Evolutionary conservation across 1,140 invertebrate genomes (phyloP), one percentile per base, ranked within the genome.

Genomic region (Eufriesea mexicana): DNA sequence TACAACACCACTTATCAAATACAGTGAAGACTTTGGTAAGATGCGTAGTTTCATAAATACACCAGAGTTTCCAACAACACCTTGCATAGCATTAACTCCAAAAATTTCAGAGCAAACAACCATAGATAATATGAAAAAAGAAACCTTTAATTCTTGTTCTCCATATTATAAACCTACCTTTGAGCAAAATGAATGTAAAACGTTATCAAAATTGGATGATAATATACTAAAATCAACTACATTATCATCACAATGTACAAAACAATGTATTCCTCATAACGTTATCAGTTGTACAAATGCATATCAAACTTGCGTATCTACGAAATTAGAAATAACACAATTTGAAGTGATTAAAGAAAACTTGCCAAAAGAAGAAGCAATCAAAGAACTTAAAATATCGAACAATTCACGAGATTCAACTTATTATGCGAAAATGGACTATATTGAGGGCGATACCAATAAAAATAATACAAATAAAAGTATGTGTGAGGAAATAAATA

Each of bases 291-390:
- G 73, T 12, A 49, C 23, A 0, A 76, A 72, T 16, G 35, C 47
- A 1, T 86, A 71, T 28, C 75, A 83, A 35, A 42, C 62, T 2
- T 83, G 59, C 55, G 10, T 76, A 1, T 73, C 84, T 12, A 64
- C 79, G 0, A 90, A 90, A 79, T 54, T 90, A 14, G 92, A 93
- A 75, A 93, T 94, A 45, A 93, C 91, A n/a, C 92, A 94, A 23
- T 94, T 93, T 49, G 93, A 93, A 81, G 93, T 94, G 1, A 93
- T 94, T 0, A 94, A 94, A 67, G 93, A 92, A 47, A 93, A 94
- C 81, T 77, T 93, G 7, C 88, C 92, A 0, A 92, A 89, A 68
- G 91, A 93, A 59, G 92, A 93, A 35, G 89, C 92, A 12, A 89
- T 90, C 45, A 93, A 91, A 47, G 92, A 93, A 67, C 67, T 94